Evolutionary conservation across 2,888 invertebrate genomes (phyloP), one percentile per base, ranked within the genome.

Genomic region (Hipparchia semele): DNA sequence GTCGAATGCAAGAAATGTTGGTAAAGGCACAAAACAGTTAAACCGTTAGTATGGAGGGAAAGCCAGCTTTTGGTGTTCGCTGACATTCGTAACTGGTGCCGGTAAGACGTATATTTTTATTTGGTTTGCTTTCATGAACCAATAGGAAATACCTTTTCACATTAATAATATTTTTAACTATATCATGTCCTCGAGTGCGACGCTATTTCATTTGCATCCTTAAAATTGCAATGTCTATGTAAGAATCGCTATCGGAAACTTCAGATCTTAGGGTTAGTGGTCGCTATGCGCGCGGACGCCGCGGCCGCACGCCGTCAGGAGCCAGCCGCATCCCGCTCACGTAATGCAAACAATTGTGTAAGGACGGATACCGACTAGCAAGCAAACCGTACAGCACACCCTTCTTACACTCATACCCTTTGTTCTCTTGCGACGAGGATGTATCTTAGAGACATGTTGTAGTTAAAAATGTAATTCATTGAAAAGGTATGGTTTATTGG

Each of bases 271-370:
- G 86, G 91, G 90, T 90, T 66, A 91, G 23, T 90, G 80, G 90
- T 89, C 82, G 88, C 87, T 88, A 88, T 87, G 60, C 72, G 70
- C 61, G 59, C 56, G 9, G 12, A 10, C 10, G 68, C 71, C 68
- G 72, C 68, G 67, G 74, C 68, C 39, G 12, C 61, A 58, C 68
- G 70, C 33, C 49, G 80, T 79, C 79, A 72, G 77, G 76, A 73
- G 71, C 73, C 75, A 68, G 66, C 76, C 58, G 70, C 77, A 68
- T 76, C 71, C 71, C 78, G 68, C 77, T 73, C 74, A 76, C 80
- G 79, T 78, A 86, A 88, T 94, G 94, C 94, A 94, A 94, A 94
- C 94, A 94, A 94, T 92, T 94, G 94, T 94, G 94, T 94, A 91
- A 94, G 94, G 94, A 91, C 90, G 93, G 94, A 92, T 89, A 90